A percentile compares a stretch with the other conserved stretches of the same genome.
Evolutionary conservation across 2,888 invertebrate genomes (phyloP).

Genomic region (Pterobdella sp.): DNA sequence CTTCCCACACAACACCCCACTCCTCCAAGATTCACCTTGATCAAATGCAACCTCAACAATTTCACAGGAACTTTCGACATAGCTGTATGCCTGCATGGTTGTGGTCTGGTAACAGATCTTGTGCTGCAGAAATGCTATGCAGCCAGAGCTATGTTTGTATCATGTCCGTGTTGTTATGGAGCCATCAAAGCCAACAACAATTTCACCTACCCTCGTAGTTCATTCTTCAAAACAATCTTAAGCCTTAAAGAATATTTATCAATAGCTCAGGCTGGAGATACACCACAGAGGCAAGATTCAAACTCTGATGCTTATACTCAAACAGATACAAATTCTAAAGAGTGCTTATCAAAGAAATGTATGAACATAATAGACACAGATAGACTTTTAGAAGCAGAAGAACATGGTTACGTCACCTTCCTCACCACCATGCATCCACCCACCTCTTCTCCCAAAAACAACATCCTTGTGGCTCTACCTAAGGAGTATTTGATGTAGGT

Average conservation of each 20-base stretch:
- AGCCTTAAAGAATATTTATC: conserved; percentile 61
- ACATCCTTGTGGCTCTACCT: conserved; percentile 64
- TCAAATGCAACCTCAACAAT: conserved; percentile 78
- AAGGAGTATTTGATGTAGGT: conserved; percentile 2
- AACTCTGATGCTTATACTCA: background rate
- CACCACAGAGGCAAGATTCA: background rate
- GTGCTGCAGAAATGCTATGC: conserved; percentile 75
- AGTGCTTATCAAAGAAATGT: conserved; percentile 64
- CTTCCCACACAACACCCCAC: too few species aligned
- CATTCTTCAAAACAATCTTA: conserved; percentile 40
- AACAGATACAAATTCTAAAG: background rate
- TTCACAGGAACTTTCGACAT: conserved; percentile 70
- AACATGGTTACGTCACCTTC: conserved; percentile 67
- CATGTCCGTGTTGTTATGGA: conserved; percentile 91
- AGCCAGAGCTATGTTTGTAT: conserved; percentile 70
- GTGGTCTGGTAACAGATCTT: conserved; percentile 86
- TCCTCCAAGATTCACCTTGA: background rate
- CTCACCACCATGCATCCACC: conserved; percentile 70
- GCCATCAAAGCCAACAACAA: conserved; percentile 72
- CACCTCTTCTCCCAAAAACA: conserved; percentile 84
- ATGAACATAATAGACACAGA: conserved; percentile 85
- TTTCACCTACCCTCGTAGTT: conserved; percentile 72
- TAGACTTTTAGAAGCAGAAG: conserved; percentile 66
- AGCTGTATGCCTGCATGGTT: conserved; percentile 82
- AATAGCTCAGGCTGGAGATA: conserved; percentile 79